Base-by-base conservation (phyloP, 2,888 invertebrate species). In the Nemotelus pantherinus region DNA sequence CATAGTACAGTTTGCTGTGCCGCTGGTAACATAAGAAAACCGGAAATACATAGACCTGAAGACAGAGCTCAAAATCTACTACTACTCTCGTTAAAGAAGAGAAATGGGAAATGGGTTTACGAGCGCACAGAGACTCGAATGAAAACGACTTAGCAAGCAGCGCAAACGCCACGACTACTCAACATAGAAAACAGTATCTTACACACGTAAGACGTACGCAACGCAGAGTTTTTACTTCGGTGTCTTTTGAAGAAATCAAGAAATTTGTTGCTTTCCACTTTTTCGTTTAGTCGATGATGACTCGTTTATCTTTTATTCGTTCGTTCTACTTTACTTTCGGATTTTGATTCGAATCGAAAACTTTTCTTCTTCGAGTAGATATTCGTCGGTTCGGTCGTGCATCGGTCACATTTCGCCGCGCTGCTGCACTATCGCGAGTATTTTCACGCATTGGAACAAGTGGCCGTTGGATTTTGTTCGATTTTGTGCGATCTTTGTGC, bases 251-350 rank as follows among this genome's bases (percentile, higher is more conserved):
- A 63, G 63, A 63, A 63, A 63, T 63, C 41, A 63, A 74, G 74
- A 74, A 74, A 74, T 74, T 50, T 74, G 50, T 45, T 60, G 74
- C 74, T 74, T 74, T 74, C 74, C 74, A 74, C 74, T 74, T 74
- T 68, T 74, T 74, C 74, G 60, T 48, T 41, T 41, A 70, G 70
- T 53, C 39, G 60, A 25, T 68, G 74, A 74, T 74, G 74, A 60
- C 74, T 74, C 74, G 60, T 74, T 74, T 72, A 72, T 72, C 72
- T 72, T 72, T 74, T 74, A 63, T 74, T 60, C 60, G 70, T 70
- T 53, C 63, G 74, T 74, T 74, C 74, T 74, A 74, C 74, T 74
- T 74, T 74, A 74, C 74, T 74, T 74, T 74, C 74, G 50, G 74
- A 60, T 74, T 74, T 48, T 48, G 60, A 45, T 68, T 68, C 68